A percentile compares a stretch with the other conserved stretches of the same genome.
Evolutionary conservation across 30 jellyfish, hydroid and myxozoan genomes (phyloP).

Genomic region (Hydractinia symbiolongicarpus): DNA sequence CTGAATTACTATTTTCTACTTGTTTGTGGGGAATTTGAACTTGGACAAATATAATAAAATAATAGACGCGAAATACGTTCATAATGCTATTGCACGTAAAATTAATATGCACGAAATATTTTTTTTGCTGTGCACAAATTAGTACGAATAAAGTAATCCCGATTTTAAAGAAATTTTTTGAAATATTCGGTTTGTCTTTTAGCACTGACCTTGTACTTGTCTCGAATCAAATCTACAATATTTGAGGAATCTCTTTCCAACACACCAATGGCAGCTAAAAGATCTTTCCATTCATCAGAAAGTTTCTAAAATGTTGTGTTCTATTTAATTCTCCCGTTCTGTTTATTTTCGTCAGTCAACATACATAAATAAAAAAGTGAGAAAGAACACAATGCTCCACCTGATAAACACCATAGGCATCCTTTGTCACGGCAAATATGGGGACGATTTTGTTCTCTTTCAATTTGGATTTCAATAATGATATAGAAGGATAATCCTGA

Average conservation of each 20-base stretch:
- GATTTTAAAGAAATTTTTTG: no score
- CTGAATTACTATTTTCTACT: no score
- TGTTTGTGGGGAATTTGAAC: no score
- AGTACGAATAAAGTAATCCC: no score
- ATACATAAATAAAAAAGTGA: background rate
- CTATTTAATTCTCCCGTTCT: background rate
- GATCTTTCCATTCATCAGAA: slow-evolving; percentile 84
- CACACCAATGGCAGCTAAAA: slow-evolving; percentile 70
- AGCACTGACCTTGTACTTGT: slow-evolving; percentile 60
- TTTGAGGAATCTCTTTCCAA: slow-evolving; percentile 66
- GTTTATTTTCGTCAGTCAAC: background rate
- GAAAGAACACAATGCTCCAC: slow-evolving; percentile 11
- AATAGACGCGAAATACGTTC: no score
- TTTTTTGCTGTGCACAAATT: no score
- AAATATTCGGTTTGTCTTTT: background rate
- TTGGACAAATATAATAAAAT: no score
- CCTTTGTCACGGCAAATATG: slow-evolving; percentile 71
- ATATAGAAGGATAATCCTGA: slow-evolving; percentile 92
- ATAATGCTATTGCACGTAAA: no score
- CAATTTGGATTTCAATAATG: slow-evolving; percentile 46
- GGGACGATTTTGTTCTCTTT: slow-evolving; percentile 81
- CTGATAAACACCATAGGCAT: slow-evolving; percentile 38
- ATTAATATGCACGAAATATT: no score
- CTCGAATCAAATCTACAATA: slow-evolving; percentile 64
- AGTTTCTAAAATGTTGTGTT: slow-evolving; percentile 36